Base-by-base conservation (phyloP, 2,113 vertebrate species). In the Saguinus midas region DNA sequence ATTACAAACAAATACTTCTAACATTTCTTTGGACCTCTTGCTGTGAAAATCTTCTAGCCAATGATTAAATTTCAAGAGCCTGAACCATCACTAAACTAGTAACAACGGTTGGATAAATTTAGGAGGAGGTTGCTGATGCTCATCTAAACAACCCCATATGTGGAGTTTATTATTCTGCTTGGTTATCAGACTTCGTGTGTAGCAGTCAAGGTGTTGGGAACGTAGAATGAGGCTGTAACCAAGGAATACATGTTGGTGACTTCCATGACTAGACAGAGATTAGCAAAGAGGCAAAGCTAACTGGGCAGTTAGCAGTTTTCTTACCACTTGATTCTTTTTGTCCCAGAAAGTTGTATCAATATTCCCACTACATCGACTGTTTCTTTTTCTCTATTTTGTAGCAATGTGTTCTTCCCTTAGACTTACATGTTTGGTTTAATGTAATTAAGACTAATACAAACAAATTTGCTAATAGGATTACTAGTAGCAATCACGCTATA, bases 341-440 rank as follows among this genome's bases (percentile, higher is more conserved):
- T 16, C 20, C 32, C 20, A 17, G 40, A 84, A 94, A 66, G 20
- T 13, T 37, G 32, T 8, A 35, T 55, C 18, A 5, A 3, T 88
- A 70, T 91, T 79, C 37, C 18, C 35, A 76, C 21, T 27, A 25
- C 20, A 32, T 45, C 40, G 14, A 37, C 17, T 37, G 1, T 91
- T 87, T 87, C 55, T 68, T 94, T 90, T 89, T 91, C 58, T 83
- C 68, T 80, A 7, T 27, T 85, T 21, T 27, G 88, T 80, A 50
- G 55, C 48, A 91, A 87, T 58, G 10, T 87, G 73, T 64, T 96
- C 75, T 92, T 94, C 94, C 64, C 94, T 97, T 82, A 87, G 82
- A 87, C 45, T 37, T 90, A 40, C 76, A 43, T 61, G 37, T 94
- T 93, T 97, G 40, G 76, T 88, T 96, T 96, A 96, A 90, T 95